phyloP scores from a whole-genome alignment of 2,113 vertebrate species.

The Notothenia rossii region DNA sequence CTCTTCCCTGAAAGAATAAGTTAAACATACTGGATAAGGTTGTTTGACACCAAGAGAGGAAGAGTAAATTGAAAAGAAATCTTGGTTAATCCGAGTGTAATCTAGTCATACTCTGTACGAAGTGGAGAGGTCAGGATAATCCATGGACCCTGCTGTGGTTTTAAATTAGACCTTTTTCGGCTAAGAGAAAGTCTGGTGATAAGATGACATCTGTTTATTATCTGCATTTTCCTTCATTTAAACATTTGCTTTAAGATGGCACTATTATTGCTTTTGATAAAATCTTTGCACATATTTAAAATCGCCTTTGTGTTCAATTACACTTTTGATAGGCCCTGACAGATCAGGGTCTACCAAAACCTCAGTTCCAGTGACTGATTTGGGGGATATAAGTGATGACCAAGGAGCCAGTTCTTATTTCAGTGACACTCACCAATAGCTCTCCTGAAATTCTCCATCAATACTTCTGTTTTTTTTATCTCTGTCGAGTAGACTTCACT shows the following conservation, averaged over 20 bases:
- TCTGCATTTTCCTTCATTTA: too few relatives aligned
- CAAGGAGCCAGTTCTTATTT: neutral
- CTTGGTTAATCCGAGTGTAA: neutral
- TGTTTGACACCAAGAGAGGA: neutral
- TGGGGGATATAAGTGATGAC: neutral
- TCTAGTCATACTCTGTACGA: neutral
- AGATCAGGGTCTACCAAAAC: neutral
- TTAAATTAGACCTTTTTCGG: neutral
- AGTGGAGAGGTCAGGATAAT: neutral
- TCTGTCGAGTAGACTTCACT: conserved; percentile 98
- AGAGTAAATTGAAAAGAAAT: neutral
- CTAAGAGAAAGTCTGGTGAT: too few relatives aligned
- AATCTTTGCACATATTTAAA: neutral
- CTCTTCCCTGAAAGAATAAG: neutral
- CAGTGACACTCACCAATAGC: conserved; percentile 91
- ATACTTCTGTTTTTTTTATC: conserved; percentile 99
- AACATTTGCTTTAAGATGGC: too few relatives aligned
- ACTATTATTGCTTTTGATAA: neutral
- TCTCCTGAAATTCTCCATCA: conserved; percentile 99
- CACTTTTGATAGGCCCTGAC: neutral
- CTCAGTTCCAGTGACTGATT: neutral
- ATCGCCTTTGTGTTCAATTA: neutral
- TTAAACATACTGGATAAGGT: neutral
- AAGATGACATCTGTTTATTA: too few relatives aligned
- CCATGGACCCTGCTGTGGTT: neutral